Evolutionary conservation across 2,113 vertebrate species (phyloP).

Genomic region (Rhea americana): DNA sequence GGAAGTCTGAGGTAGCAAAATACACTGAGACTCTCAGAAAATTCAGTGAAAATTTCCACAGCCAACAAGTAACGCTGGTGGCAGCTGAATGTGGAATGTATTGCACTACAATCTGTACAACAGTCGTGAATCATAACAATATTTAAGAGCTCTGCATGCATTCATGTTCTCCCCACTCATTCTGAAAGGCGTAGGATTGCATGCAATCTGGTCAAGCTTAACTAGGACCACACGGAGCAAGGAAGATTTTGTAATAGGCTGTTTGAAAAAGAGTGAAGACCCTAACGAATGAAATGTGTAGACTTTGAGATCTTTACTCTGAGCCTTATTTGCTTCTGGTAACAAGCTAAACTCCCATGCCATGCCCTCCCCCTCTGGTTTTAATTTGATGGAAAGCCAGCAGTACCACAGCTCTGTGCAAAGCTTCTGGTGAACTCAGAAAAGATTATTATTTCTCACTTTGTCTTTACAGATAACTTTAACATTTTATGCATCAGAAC

Average conservation of each 20-base stretch:
- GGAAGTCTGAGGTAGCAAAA: not conserved
- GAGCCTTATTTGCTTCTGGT: slow-evolving; percentile 33
- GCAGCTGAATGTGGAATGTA: not conserved
- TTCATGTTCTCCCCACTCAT: not conserved
- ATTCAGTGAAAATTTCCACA: not conserved
- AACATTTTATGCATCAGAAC: slow-evolving; percentile 58
- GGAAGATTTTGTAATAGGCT: slow-evolving; percentile 29
- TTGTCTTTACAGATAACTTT: slow-evolving; percentile 64
- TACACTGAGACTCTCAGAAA: not conserved
- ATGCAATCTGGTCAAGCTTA: slow-evolving; percentile 23
- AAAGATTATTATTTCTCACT: slow-evolving; percentile 3
- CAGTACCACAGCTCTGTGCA: not conserved
- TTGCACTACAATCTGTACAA: not conserved
- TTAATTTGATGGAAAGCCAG: slow-evolving; percentile 29
- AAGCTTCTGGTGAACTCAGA: slow-evolving; percentile 33
- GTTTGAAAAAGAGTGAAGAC: slow-evolving; percentile 33
- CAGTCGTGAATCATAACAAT: not conserved
- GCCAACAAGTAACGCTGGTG: not conserved
- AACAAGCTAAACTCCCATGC: slow-evolving; percentile 17
- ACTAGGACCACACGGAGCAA: slow-evolving; percentile 51
- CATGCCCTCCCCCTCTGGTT: slow-evolving; percentile 1
- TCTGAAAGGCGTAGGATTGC: slow-evolving; percentile 26
- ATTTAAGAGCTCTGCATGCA: not conserved
- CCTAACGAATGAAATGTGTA: not conserved
- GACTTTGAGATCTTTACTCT: slow-evolving; percentile 14